Conservation (phyloP, 1,140 invertebrate genomes). For the Drosophila novamexicana region DNA sequence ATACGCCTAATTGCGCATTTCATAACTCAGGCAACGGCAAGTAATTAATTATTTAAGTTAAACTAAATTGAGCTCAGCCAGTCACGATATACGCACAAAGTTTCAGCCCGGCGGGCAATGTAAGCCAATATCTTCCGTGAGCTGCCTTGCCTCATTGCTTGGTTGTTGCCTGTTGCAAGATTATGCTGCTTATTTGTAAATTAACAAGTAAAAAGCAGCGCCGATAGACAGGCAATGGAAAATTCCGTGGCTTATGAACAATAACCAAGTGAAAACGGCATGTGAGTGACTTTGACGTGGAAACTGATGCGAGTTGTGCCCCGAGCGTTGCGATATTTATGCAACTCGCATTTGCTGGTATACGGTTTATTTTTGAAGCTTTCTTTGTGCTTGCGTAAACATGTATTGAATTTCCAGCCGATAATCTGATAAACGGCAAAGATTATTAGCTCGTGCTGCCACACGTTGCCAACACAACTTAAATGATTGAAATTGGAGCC, state of each 20-base stretch:
- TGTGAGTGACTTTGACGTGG: slow-evolving; percentile 48
- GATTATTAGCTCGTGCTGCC: slow-evolving; percentile 62
- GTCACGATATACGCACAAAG: slow-evolving; percentile 59
- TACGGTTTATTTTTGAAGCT: background rate
- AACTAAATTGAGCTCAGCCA: slow-evolving; percentile 77
- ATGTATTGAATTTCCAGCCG: slow-evolving; percentile 22
- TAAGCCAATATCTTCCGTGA: slow-evolving; percentile 38
- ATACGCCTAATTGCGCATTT: slow-evolving; percentile 80
- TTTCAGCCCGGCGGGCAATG: slow-evolving; percentile 30
- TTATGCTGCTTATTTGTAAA: background rate
- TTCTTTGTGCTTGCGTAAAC: background rate
- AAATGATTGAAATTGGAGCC: slow-evolving; percentile 70
- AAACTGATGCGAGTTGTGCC: slow-evolving; percentile 23
- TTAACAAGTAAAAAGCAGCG: background rate
- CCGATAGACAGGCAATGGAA: background rate
- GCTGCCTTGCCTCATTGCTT: background rate
- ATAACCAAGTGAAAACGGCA: slow-evolving; percentile 14
- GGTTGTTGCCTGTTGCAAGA: slow-evolving; percentile 3
- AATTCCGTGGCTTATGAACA: slow-evolving; percentile 21
- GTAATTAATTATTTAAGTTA: slow-evolving; percentile 80
- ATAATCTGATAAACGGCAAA: slow-evolving; percentile 39
- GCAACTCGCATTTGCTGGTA: slow-evolving; percentile 23
- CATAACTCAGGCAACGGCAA: slow-evolving; percentile 78
- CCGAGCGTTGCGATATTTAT: slow-evolving; percentile 55
- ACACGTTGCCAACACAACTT: slow-evolving; percentile 38